phyloP scores from a whole-genome alignment of 2,113 vertebrate species.

The Pedetes capensis region DNA sequence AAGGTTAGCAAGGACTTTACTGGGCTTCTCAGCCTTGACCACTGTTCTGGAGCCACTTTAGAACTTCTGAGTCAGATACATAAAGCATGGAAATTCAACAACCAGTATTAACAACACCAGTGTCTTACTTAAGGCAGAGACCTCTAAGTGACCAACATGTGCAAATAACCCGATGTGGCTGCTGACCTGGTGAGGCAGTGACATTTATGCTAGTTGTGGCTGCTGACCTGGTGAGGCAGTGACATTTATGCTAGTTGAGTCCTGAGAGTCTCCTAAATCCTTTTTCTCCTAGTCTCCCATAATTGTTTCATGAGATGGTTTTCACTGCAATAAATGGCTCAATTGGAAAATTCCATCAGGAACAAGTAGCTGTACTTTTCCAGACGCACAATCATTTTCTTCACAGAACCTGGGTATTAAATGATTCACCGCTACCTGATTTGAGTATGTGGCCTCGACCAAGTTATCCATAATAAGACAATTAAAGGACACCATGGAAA shows the following conservation, averaged over 20 bases:
- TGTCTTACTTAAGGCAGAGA: not conserved
- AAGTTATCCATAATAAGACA: not conserved
- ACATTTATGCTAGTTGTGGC: not conserved
- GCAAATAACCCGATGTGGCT: slow-evolving; percentile 1
- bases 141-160: not conserved
- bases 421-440: not conserved
- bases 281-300: not conserved
- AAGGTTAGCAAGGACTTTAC: not conserved
- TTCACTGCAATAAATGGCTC: slow-evolving; percentile 38
- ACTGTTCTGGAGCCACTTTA: not conserved
- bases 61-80: not conserved
- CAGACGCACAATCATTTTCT: slow-evolving; percentile 38
- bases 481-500: not conserved
- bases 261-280: slow-evolving; percentile 29
- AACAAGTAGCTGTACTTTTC: slow-evolving; percentile 59
- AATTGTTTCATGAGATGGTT: slow-evolving; percentile 52
- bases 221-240: slow-evolving; percentile 33
- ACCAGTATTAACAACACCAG: not conserved
- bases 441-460: not conserved
- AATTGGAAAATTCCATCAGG: slow-evolving; percentile 63
- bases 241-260: slow-evolving; percentile 23
- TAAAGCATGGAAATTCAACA: not conserved
- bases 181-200: slow-evolving; percentile 42
- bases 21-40: not conserved
- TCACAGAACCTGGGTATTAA: not conserved